phyloP scores from a whole-genome alignment of 2,797 vertebrate species.

The Pygocentrus nattereri region DNA sequence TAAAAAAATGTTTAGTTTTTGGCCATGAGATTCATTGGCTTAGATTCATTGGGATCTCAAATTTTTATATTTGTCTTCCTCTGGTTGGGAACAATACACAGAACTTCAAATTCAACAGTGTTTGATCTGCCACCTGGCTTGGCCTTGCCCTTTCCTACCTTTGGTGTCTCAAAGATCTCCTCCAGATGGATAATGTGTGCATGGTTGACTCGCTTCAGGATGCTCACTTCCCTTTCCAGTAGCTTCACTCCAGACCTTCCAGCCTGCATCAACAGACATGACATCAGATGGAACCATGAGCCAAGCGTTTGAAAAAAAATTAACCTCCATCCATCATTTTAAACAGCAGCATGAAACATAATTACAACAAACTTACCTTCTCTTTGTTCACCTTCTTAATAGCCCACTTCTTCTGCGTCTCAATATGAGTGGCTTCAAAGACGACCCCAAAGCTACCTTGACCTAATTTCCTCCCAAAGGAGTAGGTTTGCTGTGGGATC shows the following conservation, averaged over 20 bases:
- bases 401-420: slow-evolving; percentile 83
- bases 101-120: slow-evolving; percentile 1
- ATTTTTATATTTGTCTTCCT: no score
- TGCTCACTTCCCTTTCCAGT: slow-evolving; percentile 86
- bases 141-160: slow-evolving; percentile 71
- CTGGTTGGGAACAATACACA: background rate
- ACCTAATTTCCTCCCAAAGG: slow-evolving; percentile 85
- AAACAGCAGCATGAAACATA: slow-evolving; percentile 43
- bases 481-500: slow-evolving; percentile 80
- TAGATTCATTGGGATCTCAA: no score
- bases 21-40: no score
- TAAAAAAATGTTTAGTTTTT: no score
- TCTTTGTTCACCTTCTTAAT: slow-evolving; percentile 87
- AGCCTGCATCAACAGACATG: slow-evolving; percentile 73
- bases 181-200: slow-evolving; percentile 87
- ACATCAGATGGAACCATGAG: background rate
- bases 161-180: slow-evolving; percentile 85
- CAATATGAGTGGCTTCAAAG: slow-evolving; percentile 82
- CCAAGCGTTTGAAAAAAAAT: background rate
- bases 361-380: slow-evolving; percentile 75
- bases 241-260: slow-evolving; percentile 85
- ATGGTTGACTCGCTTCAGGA: slow-evolving; percentile 86
- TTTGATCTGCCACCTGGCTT: slow-evolving; percentile 10
- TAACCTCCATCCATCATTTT: slow-evolving; percentile 47
- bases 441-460: slow-evolving; percentile 87